Evolutionary conservation across 2,888 invertebrate genomes (phyloP).

Genomic region (Octonoba sinensis): DNA sequence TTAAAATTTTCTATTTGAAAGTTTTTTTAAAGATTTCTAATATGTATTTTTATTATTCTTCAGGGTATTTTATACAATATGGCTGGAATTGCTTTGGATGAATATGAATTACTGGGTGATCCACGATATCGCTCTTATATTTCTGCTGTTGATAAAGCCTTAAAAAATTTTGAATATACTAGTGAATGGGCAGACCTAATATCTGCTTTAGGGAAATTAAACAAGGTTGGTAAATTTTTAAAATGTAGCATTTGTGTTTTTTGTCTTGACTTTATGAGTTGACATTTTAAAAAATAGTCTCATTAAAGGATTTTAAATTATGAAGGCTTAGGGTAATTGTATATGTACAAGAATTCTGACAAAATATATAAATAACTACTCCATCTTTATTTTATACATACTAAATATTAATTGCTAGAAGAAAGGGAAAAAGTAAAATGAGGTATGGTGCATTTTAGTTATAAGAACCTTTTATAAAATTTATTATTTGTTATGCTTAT

Average conservation of each 20-base stretch:
- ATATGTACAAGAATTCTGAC: not conserved
- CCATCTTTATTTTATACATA: too few species aligned
- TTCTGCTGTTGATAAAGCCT: conserved; percentile 85
- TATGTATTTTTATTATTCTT: not conserved
- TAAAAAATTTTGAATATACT: conserved; percentile 92
- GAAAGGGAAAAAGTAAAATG: too few species aligned
- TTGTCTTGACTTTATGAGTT: conserved; percentile 12
- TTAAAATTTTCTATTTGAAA: too few species aligned
- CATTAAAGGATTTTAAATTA: not conserved
- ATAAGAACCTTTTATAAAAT: too few species aligned
- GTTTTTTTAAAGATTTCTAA: too few species aligned
- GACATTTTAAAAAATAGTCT: not conserved
- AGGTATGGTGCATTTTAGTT: too few species aligned
- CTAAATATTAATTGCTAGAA: too few species aligned
- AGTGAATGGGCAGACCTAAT: conserved; percentile 96
- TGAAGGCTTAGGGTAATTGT: not conserved
- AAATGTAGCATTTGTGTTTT: conserved; percentile 66
- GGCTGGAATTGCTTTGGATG: conserved; percentile 77
- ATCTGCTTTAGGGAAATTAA: conserved; percentile 87
- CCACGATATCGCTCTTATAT: conserved; percentile 78
- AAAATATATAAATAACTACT: too few species aligned
- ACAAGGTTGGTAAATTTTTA: conserved; percentile 78
- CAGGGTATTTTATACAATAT: conserved; percentile 66
- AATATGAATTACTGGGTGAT: conserved; percentile 84
- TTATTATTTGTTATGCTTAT: too few species aligned